These are phyloP conservation scores for Macrotrachela quadricornifera DNA, from an alignment of 1,140 invertebrate genomes.

Conservation along the genomic window DNA sequence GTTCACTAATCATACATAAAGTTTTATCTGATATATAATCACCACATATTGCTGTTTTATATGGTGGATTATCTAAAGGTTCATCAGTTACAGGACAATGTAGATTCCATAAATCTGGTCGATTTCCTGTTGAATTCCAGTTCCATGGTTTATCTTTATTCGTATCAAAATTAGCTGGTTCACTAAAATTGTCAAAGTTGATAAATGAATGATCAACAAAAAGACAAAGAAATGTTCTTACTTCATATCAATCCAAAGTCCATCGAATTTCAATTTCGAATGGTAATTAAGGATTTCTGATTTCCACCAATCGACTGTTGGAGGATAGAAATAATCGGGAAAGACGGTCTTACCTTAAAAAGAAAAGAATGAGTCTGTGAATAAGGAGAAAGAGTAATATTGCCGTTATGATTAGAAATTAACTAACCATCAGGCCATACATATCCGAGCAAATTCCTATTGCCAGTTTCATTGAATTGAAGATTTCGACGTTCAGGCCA, in stretches of 20 bases:
- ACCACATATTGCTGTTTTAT: constrained; percentile 29
- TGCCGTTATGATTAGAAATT: too few relatives aligned
- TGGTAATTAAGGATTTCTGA: constrained; percentile 46
- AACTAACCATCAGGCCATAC: constrained; percentile 50
- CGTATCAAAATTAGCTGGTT: constrained; percentile 25
- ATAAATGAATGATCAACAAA: background rate
- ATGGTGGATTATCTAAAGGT: background rate
- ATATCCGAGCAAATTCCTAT: constrained; percentile 21
- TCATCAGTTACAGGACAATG: constrained; percentile 38
- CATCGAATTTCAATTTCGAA: constrained; percentile 43
- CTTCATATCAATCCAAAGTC: constrained; percentile 45
- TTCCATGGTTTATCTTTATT: constrained; percentile 25
- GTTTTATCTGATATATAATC: constrained; percentile 16
- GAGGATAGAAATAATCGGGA: constrained; percentile 64
- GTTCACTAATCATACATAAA: constrained; percentile 56
- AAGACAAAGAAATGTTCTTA: constrained; percentile 28
- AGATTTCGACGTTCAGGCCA: constrained; percentile 14
- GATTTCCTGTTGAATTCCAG: constrained; percentile 12
- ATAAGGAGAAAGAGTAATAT: too few relatives aligned
- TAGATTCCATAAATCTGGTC: constrained; percentile 32
- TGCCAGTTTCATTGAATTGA: constrained; percentile 11
- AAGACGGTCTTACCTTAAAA: constrained; percentile 40
- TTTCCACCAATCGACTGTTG: constrained; percentile 48
- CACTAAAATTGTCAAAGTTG: constrained; percentile 11
- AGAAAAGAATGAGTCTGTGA: too few relatives aligned